Evolutionary conservation across 2,797 vertebrate genomes (phyloP), one percentile per base, ranked within the genome.

Genomic region (Alfaro cultratus): DNA sequence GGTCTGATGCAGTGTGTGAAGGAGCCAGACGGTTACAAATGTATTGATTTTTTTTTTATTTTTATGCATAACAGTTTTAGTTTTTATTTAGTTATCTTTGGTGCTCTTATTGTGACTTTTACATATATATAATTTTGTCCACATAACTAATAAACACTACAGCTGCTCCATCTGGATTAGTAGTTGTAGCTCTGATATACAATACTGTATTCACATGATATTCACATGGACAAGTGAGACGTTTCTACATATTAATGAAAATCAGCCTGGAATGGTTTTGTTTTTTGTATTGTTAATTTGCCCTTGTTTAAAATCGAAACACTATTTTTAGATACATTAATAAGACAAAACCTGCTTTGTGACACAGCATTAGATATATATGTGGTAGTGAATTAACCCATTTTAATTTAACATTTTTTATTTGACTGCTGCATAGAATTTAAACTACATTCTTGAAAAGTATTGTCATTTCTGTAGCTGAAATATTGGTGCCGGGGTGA

Each of bases 391-490:
- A 90, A 77, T 82, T 92, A 51, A 83, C 85, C 46, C 81, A 78
- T 72, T 95, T 92, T 91, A 60, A 88, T 92, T 90, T 87, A 85
- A 89, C 85, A 85, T 87, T 93, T 90, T 85, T 91, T 74, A 23
- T 60, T 46, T 90, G 88, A 93, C 80, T 94, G 89, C 83, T 92
- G 82, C 91, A 84, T 90, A 81, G 87, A 72, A 46, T 47, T 5
- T 31, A 88, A 89, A 88, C 87, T 83, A 87, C 73, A 83, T 89
- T 92, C 57, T 78, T 86, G 86, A 82, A 80, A 93, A 92, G 86
- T 90, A 91, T 92, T 92, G 90, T 92, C 83, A 94, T 93, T 93
- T 93, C 90, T 95, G 94, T 94, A 95, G 93, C 94, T 95, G 93
- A 93, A 90, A 91, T 87, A 91, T 92, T 92, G 92, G 93, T 92